These are phyloP conservation scores for Characodon lateralis DNA, from an alignment of 2,797 vertebrate species.

Conservation along the genomic window DNA sequence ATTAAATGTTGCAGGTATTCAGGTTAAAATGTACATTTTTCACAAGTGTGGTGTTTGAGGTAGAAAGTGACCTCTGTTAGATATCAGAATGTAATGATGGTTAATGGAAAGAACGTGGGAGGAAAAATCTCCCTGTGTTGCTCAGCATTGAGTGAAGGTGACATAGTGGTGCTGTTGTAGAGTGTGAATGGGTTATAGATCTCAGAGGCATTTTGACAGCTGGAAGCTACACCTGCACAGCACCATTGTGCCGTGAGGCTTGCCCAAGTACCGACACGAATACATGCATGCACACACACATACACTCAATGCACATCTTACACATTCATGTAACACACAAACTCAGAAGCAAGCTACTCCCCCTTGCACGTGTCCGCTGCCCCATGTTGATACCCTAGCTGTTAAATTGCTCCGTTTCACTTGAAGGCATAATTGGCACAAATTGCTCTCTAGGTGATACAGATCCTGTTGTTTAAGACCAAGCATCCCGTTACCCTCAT, in stretches of 20 bases:
- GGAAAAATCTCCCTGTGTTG: not conserved
- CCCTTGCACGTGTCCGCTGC: conserved; percentile 82
- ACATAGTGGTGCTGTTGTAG: conserved; percentile 43
- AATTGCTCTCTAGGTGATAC: conserved; percentile 87
- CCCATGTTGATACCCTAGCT: conserved; percentile 85
- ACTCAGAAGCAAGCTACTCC: conserved; percentile 73
- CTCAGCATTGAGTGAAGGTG: conserved; percentile 23
- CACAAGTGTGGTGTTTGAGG: not conserved
- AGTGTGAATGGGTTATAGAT: conserved; percentile 67
- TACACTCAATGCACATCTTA: conserved; percentile 46
- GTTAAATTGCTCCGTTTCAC: conserved; percentile 85
- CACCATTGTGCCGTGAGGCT: conserved; percentile 68
- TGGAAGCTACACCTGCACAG: conserved; percentile 82
- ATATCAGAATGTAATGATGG: conserved; percentile 6
- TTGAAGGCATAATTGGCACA: conserved; percentile 85
- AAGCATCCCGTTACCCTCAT: conserved; percentile 72
- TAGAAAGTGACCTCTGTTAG: not conserved
- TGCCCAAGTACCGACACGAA: conserved; percentile 55
- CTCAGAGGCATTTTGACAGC: conserved; percentile 79
- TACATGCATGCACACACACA: conserved; percentile 26
- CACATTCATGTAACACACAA: conserved; percentile 53
- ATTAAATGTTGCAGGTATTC: conserved; percentile 39
- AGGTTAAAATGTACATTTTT: conserved; percentile 23
- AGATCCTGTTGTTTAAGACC: conserved; percentile 85
- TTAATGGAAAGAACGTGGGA: conserved; percentile 12